Percentiles rank a stretch among this genome's conserved stretches.
These are phyloP conservation scores for Chelonoidis abingdonii DNA, from an alignment of 2,113 vertebrate species.

Conservation along the genomic window DNA sequence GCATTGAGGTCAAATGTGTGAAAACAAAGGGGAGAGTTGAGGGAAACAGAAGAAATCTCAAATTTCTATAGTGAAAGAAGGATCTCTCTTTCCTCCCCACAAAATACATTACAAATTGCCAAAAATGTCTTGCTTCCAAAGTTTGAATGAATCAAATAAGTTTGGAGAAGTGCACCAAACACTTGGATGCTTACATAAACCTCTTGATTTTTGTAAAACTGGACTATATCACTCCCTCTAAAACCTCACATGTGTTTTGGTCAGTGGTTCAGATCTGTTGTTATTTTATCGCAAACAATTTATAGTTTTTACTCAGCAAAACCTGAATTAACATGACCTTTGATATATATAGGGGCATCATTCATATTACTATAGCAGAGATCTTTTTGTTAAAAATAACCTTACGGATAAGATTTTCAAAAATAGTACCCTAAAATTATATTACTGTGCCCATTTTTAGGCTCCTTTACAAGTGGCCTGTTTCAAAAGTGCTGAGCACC, in stretches of 20 bases:
- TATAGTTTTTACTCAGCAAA: neutral
- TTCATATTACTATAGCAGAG: neutral
- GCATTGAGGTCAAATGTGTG: neutral
- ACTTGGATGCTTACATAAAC: neutral
- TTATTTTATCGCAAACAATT: neutral
- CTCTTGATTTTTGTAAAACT: neutral
- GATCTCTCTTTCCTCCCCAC: too few species aligned
- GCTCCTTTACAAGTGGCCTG: accelerated
- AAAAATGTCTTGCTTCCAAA: neutral
- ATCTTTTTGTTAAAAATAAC: neutral
- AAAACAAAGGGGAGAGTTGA: neutral
- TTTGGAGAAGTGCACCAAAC: neutral
- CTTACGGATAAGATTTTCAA: neutral
- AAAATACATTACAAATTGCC: neutral
- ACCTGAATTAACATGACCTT: neutral
- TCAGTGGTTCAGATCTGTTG: neutral
- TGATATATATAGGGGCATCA: neutral
- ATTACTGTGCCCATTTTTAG: neutral
- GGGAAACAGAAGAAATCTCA: neutral
- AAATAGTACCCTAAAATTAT: accelerated
- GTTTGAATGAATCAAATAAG: neutral
- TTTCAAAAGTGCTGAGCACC: neutral
- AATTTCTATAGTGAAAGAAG: neutral
- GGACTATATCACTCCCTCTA: neutral
- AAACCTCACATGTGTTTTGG: neutral